A percentile compares a stretch with the other conserved stretches of the same genome.
Conservation (phyloP, 2,888 invertebrate species). For the Trissolcus japonicus region DNA sequence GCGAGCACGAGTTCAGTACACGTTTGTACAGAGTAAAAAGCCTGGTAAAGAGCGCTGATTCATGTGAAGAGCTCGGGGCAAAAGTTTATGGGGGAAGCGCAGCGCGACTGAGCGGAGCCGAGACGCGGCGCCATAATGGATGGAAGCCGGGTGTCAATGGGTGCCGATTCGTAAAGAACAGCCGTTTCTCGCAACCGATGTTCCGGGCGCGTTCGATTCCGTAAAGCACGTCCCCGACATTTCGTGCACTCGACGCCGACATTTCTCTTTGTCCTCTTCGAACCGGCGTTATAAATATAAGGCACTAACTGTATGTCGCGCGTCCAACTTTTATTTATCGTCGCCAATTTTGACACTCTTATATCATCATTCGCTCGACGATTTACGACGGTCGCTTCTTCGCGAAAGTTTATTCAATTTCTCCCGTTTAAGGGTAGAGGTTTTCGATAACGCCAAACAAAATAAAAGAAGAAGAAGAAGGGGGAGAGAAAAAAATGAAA, state of each 20-base stretch:
- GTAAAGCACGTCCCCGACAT: slow-evolving; percentile 42
- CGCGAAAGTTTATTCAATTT: slow-evolving; percentile 1
- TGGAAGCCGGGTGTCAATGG: slow-evolving; percentile 66
- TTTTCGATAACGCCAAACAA: no score
- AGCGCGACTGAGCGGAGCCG: slow-evolving; percentile 60
- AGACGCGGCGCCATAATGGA: slow-evolving; percentile 66
- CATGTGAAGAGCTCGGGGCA: slow-evolving; percentile 41
- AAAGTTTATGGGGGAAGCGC: slow-evolving; percentile 56
- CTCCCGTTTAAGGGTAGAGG: not conserved
- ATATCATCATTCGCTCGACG: slow-evolving; percentile 37
- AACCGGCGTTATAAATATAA: slow-evolving; percentile 37
- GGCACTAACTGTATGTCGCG: slow-evolving; percentile 40
- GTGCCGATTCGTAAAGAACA: slow-evolving; percentile 64
- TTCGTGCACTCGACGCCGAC: slow-evolving; percentile 39
- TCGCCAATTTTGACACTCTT: slow-evolving; percentile 35
- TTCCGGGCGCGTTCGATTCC: slow-evolving; percentile 43
- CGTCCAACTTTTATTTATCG: slow-evolving; percentile 45
- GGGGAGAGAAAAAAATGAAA: no score
- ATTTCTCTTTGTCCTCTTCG: slow-evolving; percentile 41
- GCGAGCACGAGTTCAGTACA: slow-evolving; percentile 26
- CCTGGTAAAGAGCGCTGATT: slow-evolving; percentile 46
- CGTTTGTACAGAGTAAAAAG: slow-evolving; percentile 36
- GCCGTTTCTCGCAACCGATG: slow-evolving; percentile 64
- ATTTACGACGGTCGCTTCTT: not conserved
- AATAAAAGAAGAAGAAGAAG: no score